Evolutionary conservation across 2,888 invertebrate genomes (phyloP).

Genomic region (Habrosyne pyritoides): DNA sequence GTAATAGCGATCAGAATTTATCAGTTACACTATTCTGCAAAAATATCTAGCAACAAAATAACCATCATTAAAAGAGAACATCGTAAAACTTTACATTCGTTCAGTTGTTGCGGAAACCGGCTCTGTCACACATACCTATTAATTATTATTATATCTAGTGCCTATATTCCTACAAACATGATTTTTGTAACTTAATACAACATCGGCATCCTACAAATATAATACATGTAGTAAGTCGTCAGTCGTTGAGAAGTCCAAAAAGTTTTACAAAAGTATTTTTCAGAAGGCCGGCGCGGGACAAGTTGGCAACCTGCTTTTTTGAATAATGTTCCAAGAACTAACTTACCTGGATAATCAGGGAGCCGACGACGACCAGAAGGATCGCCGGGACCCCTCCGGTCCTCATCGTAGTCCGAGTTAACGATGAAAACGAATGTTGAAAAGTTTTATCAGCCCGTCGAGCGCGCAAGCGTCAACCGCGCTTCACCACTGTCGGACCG

Average conservation of each 20-base stretch:
- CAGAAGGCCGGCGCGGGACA: background rate
- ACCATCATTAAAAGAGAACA: conserved; percentile 7
- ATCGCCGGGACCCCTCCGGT: conserved; percentile 48
- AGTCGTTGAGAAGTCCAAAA: background rate
- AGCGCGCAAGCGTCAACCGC: conserved; percentile 65
- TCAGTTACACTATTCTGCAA: background rate
- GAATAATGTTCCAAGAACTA: background rate
- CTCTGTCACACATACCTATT: conserved; percentile 26
- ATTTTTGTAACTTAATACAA: conserved; percentile 15
- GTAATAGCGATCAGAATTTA: too few relatives aligned
- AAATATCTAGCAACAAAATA: background rate
- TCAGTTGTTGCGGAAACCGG: conserved; percentile 40
- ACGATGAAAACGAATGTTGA: conserved; percentile 45
- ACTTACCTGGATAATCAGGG: conserved; percentile 43
- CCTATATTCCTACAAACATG: conserved; percentile 21
- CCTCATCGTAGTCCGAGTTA: conserved; percentile 58
- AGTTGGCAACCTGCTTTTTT: background rate
- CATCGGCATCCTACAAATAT: conserved; percentile 22
- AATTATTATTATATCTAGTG: conserved; percentile 9
- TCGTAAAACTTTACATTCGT: conserved; percentile 28
- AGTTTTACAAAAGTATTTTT: background rate
- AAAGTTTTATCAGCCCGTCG: conserved; percentile 55
- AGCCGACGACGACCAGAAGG: conserved; percentile 58
- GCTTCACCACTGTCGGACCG: conserved; percentile 67
- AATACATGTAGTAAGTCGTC: conserved; percentile 36